These are phyloP conservation scores for Darevskia nairensis DNA, from an alignment of 2,797 vertebrate species.

Conservation along the genomic window DNA sequence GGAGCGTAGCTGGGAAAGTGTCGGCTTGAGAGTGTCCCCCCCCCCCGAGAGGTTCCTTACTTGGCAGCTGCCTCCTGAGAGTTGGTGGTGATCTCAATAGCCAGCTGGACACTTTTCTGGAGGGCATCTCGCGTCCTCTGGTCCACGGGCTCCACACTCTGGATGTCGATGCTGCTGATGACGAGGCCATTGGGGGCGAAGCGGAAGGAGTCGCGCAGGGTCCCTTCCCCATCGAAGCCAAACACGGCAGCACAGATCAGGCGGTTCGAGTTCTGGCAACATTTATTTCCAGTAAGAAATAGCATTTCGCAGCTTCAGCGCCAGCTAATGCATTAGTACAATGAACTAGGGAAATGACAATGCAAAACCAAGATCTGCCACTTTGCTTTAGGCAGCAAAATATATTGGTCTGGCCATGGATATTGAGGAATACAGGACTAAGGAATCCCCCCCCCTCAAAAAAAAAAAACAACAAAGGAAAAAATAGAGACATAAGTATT, in stretches of 20 bases:
- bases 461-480: neutral
- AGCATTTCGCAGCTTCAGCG: neutral
- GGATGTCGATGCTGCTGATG: conserved; percentile 92
- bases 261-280: conserved; percentile 29
- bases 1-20: neutral
- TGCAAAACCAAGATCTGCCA: neutral
- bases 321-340: neutral
- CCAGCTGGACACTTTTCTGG: conserved; percentile 92
- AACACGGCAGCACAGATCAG: conserved; percentile 75
- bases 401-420: too few relatives aligned
- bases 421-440: neutral
- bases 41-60: conserved; percentile 64
- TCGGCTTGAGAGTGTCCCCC: neutral
- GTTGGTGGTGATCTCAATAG: conserved; percentile 95
- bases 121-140: conserved; percentile 91
- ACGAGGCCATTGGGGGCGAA: conserved; percentile 88
- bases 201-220: conserved; percentile 74
- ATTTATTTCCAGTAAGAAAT: neutral
- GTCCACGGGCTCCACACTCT: conserved; percentile 92
- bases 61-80: conserved; percentile 91
- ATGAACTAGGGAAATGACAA: neutral
- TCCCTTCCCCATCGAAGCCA: conserved; percentile 82
- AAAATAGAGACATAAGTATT: neutral
- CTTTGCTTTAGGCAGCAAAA: too few relatives aligned
- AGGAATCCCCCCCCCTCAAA: too few relatives aligned